Evolutionary conservation across 2,797 vertebrate species (phyloP), one percentile per base, ranked within the genome.

Genomic region (Lophius americanus): DNA sequence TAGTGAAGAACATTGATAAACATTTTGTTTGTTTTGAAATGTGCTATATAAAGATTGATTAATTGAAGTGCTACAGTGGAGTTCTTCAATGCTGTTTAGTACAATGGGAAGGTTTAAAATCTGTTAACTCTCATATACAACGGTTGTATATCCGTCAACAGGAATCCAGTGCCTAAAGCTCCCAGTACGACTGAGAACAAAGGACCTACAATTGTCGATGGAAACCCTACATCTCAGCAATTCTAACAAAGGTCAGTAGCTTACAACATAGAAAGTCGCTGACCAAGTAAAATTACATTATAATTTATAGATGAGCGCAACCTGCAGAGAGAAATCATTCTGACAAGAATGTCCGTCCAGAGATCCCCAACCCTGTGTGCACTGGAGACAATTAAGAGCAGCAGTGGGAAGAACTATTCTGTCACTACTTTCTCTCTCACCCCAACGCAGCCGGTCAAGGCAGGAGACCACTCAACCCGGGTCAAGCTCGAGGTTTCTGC

Each of bases 291-390:
- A 48, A 41, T 6, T 62, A 32, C 43, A 10, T 49, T 43, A 51
- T 75, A n/a, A 71, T 78, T 83, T 72, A 78, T 68, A 64, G 51
- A 71, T 70, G 68, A 82, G 50, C 41, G 38, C 58, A 53, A 51
- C 52, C 23, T 36, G 58, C 55, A 68, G 51, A 64, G 47, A 70
- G 64, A 44, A 70, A 68, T 83, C 73, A 64, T 57, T 69, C 9
- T 47, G 12, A 5, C 33, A 47, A 59, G 69, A 57, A 54, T 36
- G 9, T 39, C 48, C 78, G 60, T 64, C 56, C 8, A 23, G 6
- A 9, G 42, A 10, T 43, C 42, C 11, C 42, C 3, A 10, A 43
- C 11, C 42, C 42, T 43, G 6, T 43, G 42, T 43, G 42, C 42
- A 43, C 42, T 9, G 23, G 23, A 42, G 59, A 64, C 35, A 68